Evolutionary conservation across 1,140 invertebrate species (phyloP), one percentile per base, ranked within the genome.

Genomic region (Zaprionus lachaisei): DNA sequence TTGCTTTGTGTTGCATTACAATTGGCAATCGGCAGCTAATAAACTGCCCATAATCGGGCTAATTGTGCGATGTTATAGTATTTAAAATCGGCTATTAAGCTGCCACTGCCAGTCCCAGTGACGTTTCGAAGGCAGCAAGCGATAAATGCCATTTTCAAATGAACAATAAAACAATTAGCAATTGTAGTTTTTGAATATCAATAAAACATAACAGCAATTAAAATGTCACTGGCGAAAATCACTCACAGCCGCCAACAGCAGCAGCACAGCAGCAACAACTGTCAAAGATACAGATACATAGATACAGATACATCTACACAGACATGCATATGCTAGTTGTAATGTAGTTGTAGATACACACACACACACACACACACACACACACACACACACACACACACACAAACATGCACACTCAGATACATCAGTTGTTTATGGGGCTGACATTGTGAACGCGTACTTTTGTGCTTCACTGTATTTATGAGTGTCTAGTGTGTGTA

Each of bases 191-290:
- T 90, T 81, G 84, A 90, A 84, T 87, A 87, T 87, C 84, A 87
- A 87, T 89, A 89, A 87, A 89, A 90, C 85, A 89, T 90, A 89
- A 74, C 84, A 84, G 75, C 85, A 89, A 89, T 89, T 89, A 89
- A 89, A 89, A 90, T 89, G 85, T 89, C 85, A 89, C 81, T 89
- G 81, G 75, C 80, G 75, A 89, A 89, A 90, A 85, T 82, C 82
- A 76, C 76, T 62, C 67, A 64, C 56, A 47, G 41, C 0, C 37
- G 5, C 4, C 12, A 47, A 7, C 41, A 47, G 41, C 41, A 44
- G 28, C 28, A 31, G 28, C 38, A 41, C 38, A 66, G 76, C 76
- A 79, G 55, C 60, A 31, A 44, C 66, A 57, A 58, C 51, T 54
- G 57, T 47, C 28, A 31, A 22, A 56, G 20, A 28, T n/a, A 62